Evolutionary conservation across 2,113 vertebrate species (phyloP).

Genomic region (Chrysemys picta): DNA sequence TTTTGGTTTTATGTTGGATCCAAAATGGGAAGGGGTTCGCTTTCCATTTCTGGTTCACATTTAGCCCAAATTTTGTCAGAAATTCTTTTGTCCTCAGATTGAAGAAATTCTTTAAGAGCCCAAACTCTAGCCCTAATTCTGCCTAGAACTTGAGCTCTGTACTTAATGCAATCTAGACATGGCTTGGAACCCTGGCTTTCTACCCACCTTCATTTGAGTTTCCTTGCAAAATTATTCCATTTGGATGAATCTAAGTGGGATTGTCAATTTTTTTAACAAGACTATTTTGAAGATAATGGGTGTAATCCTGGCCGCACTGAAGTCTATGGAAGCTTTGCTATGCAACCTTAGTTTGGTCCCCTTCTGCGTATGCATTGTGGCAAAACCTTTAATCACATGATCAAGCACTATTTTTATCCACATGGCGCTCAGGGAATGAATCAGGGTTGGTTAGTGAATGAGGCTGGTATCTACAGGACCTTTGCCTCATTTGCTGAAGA

Average conservation of each 20-base stretch:
- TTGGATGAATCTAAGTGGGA: background rate
- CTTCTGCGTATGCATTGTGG: too few species aligned
- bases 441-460: background rate
- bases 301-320: background rate
- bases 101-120: background rate
- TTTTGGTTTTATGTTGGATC: background rate
- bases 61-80: background rate
- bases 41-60: background rate
- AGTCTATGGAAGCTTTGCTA: background rate
- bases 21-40: rapidly evolving
- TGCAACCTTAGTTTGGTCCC: background rate
- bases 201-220: background rate
- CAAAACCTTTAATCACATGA: background rate
- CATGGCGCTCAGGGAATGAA: background rate
- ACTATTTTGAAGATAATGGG: background rate
- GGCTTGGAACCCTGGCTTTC: background rate
- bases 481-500: background rate
- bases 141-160: background rate
- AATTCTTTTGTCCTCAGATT: background rate
- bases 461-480: background rate
- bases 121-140: background rate
- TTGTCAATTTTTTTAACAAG: rapidly evolving
- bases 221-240: background rate
- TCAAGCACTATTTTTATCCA: background rate
- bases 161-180: background rate